Evolutionary conservation across 2,888 invertebrate species (phyloP), one percentile per base, ranked within the genome.

Genomic region (Crocallis elinguaria): DNA sequence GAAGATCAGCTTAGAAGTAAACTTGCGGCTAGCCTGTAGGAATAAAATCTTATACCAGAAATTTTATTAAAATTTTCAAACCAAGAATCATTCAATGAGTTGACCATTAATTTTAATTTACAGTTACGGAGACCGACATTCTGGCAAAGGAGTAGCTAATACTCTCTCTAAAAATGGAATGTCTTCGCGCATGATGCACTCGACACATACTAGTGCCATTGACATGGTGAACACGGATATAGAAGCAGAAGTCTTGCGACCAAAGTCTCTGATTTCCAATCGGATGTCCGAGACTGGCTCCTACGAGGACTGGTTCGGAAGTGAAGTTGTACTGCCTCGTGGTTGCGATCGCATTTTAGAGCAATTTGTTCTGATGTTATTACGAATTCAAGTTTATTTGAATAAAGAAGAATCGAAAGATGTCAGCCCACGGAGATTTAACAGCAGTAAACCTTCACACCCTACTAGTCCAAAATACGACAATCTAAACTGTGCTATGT

Each of bases 271-370:
- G 13, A 71, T 64, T 53, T 76, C 79, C 38, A 72, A 75, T 52
- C 69, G 62, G 49, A 62, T 73, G 32, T 74, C 75, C 4, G 84
- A 87, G 43, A 62, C 74, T 48, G 79, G 78, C 21, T 68, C 75
- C 16, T 80, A 72, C 44, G 90, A 90, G 59, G 88, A 90, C 57
- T 85, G 82, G 79, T 75, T 79, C 49, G 81, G 79, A 0, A 82
- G 67, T 58, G 88, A 90, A 68, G 69, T 86, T 27, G 66, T 69
- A 2, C 66, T 86, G 46, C 88, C 89, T 25, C 82, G 88, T 3
- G 83, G 84, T 57, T 71, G 79, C 12, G 91, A 91, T 65, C 82
- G 91, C 0, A 84, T 91, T 62, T 61, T 87, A 42, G 91, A 91
- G 69, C 91, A 91, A 64, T 85, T 91, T 55, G 79, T 77, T 23